Percentiles rank a stretch among this genome's conserved stretches.
phyloP scores from a whole-genome alignment of 2,888 invertebrate genomes.

The Ypsolopha sequella region DNA sequence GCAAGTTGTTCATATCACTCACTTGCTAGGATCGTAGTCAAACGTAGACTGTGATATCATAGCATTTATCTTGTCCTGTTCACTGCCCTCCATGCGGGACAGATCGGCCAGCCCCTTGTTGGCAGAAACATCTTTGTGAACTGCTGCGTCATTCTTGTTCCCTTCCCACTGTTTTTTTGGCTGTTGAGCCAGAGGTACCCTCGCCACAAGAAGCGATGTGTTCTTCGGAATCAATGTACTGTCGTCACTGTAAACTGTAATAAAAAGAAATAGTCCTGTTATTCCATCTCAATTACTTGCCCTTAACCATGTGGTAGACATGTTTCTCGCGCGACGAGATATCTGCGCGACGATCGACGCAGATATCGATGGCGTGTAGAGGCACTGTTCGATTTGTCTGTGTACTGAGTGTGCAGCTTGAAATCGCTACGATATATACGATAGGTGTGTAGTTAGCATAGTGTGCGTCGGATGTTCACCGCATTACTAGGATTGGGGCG shows the following conservation, averaged over 20 bases:
- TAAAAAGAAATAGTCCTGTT: slow-evolving; percentile 3
- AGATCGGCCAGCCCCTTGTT: slow-evolving; percentile 84
- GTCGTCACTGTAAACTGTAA: slow-evolving; percentile 91
- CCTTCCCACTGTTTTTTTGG: slow-evolving; percentile 84
- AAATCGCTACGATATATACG: no score
- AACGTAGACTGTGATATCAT: slow-evolving; percentile 98
- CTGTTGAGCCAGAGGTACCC: slow-evolving; percentile 88
- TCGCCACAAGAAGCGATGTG: slow-evolving; percentile 93
- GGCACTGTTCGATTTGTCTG: no score
- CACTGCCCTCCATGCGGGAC: slow-evolving; percentile 90
- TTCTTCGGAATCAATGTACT: slow-evolving; percentile 95
- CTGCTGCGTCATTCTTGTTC: slow-evolving; percentile 49
- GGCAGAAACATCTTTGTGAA: slow-evolving; percentile 57
- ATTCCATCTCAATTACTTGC: no score
- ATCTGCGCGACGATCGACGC: no score
- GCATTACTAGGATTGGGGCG: no score
- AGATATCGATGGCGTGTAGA: no score
- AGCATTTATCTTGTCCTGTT: slow-evolving; percentile 97
- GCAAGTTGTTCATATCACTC: no score
- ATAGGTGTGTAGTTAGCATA: no score
- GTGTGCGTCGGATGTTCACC: no score
- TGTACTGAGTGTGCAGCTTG: no score
- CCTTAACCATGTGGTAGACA: no score
- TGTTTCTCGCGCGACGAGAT: no score
- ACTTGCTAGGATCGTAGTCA: slow-evolving; percentile 98